phyloP scores from a whole-genome alignment of 2,113 vertebrate genomes.

The Gallinago jamesoni region DNA sequence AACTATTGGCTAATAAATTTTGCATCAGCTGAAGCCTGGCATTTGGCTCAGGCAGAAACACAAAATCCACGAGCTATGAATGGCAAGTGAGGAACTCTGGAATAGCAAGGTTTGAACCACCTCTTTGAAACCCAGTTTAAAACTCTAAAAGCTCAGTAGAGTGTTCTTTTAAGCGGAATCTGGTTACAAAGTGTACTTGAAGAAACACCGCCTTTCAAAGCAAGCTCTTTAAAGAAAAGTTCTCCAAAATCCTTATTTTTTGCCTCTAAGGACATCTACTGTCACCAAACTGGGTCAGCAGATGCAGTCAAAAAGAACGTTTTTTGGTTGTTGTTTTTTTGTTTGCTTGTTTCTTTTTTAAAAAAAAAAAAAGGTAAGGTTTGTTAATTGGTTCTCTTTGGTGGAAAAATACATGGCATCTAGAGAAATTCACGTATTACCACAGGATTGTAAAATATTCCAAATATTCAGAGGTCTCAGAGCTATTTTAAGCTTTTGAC shows the following conservation, averaged over 20 bases:
- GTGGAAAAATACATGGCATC: not conserved
- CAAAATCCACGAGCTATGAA: not conserved
- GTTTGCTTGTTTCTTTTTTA: not conserved
- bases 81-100: constrained; percentile 4
- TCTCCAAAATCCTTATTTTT: not conserved
- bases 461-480: not conserved
- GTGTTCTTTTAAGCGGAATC: not conserved
- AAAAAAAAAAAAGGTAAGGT: not conserved
- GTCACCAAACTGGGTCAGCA: not conserved
- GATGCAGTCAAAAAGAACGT: not conserved
- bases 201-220: not conserved
- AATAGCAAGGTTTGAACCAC: not conserved
- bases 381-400: constrained; percentile 20
- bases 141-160: not conserved
- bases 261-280: not conserved
- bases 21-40: not conserved
- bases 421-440: not conserved
- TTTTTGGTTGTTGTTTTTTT: not conserved
- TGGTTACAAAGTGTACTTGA: not conserved
- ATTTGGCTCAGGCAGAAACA: not conserved
- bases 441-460: not conserved
- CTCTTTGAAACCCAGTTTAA: not conserved
- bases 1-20: constrained; percentile 37
- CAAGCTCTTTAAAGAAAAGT: not conserved
- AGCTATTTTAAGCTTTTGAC: constrained; percentile 5